These are phyloP conservation scores for Leptodactylus fuscus DNA, from an alignment of 2,113 vertebrate species.

Conservation along the genomic window DNA sequence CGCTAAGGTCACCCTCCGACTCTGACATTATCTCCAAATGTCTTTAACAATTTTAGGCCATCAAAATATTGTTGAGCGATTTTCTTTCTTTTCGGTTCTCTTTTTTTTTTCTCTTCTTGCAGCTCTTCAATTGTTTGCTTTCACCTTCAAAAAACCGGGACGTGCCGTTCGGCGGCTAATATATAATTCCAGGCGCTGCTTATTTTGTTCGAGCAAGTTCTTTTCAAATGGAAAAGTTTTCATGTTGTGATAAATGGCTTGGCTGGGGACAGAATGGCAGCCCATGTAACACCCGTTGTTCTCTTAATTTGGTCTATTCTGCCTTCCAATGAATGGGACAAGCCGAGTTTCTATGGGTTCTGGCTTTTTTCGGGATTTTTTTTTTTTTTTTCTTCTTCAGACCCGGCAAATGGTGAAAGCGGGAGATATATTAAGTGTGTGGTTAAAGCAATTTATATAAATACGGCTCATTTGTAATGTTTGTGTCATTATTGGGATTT, in stretches of 20 bases:
- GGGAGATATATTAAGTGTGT: constrained; percentile 37
- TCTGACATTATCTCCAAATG: background rate
- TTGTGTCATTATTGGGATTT: constrained; percentile 39
- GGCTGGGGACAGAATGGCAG: constrained; percentile 28
- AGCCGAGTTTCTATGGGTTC: background rate
- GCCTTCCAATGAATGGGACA: constrained; percentile 15
- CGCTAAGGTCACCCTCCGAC: background rate
- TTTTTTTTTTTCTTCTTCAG: background rate
- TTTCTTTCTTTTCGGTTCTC: background rate
- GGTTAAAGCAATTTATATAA: constrained; percentile 28
- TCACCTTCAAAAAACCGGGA: constrained; percentile 20
- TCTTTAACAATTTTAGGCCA: background rate
- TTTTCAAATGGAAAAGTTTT: constrained; percentile 49
- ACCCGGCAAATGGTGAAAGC: background rate
- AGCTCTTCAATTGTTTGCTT: constrained; percentile 10
- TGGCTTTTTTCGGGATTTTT: background rate
- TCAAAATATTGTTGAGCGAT: background rate
- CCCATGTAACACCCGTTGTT: constrained; percentile 28
- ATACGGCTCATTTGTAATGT: constrained; percentile 16
- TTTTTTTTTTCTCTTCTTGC: background rate
- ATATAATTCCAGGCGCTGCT: constrained; percentile 31
- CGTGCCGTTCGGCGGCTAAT: background rate
- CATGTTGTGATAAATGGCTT: constrained; percentile 57
- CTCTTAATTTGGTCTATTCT: constrained; percentile 47
- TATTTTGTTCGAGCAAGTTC: constrained; percentile 25